Conservation (phyloP, 1,140 invertebrate species). For the Solenopsis fugax region DNA sequence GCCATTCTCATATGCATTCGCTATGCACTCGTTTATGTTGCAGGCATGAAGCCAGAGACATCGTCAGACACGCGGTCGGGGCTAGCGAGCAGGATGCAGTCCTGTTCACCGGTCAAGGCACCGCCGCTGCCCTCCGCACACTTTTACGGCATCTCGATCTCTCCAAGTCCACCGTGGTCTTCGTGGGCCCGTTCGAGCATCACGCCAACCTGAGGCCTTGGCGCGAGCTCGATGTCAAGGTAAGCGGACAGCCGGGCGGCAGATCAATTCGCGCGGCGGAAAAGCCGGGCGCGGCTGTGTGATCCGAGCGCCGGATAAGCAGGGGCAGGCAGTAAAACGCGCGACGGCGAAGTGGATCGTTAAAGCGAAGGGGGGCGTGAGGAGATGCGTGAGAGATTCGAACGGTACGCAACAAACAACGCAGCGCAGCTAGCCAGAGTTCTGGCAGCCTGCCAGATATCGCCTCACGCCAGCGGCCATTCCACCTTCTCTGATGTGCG, state of each 20-base stretch:
- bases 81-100: constrained; percentile 94
- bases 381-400: constrained; percentile 36
- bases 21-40: constrained; percentile 51
- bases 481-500: neutral
- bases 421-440: neutral
- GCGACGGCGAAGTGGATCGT: constrained; percentile 27
- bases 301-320: constrained; percentile 1
- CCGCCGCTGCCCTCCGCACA: constrained; percentile 91
- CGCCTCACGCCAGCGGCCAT: neutral
- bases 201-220: constrained; percentile 94
- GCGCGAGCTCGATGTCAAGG: constrained; percentile 93
- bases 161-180: constrained; percentile 89
- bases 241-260: constrained; percentile 81
- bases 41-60: constrained; percentile 93
- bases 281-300: constrained; percentile 28
- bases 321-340: neutral
- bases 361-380: constrained; percentile 24
- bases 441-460: constrained; percentile 17
- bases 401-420: constrained; percentile 10
- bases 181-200: constrained; percentile 95
- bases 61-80: constrained; percentile 93
- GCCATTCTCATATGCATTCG: neutral
- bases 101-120: constrained; percentile 92
- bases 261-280: constrained; percentile 52
- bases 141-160: constrained; percentile 88